Evolutionary conservation across 2,113 vertebrate genomes (phyloP), one percentile per base, ranked within the genome.

Genomic region (Nothoprocta perdicaria): DNA sequence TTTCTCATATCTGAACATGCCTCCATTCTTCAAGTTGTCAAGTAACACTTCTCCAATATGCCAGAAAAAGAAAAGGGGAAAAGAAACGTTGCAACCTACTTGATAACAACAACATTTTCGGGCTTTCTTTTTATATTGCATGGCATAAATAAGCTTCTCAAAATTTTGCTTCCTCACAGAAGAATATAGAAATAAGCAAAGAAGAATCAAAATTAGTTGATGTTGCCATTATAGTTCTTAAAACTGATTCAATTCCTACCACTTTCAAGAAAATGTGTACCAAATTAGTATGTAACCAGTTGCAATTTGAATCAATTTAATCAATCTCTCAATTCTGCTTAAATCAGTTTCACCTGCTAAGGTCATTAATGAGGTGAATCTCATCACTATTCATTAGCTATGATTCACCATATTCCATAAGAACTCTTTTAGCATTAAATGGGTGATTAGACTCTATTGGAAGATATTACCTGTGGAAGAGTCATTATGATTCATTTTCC

Each of bases 341-440:
- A 86, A 95, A 95, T 93, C 92, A 89, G 67, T 96, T 96, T 96
- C 78, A 96, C 91, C 84, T 94, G 62, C 84, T 86, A 85, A 92
- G 88, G 88, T 93, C 92, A 96, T 96, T 93, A 96, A 93, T 89
- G 88, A 95, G 60, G 91, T 94, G 91, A 94, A 88, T 57, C 81
- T 90, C 89, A 95, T 92, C 86, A 93, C 38, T 88, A 67, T 91
- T 95, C 93, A 92, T 95, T 89, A 93, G 80, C 72, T 43, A 33
- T 62, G 45, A 84, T 83, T 72, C 68, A 81, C 77, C 31, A 26
- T 66, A 80, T 93, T 93, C 76, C 22, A 2, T 77, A 84, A 90
- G 78, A 96, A 61, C 8, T 75, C 33, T 86, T 90, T 35, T 16
- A 89, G 79, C 58, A 68, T 84, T 93, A 95, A 95, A 95, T 84